Base-by-base conservation (phyloP, 1,140 invertebrate species). In the Notospermus geniculatus region DNA sequence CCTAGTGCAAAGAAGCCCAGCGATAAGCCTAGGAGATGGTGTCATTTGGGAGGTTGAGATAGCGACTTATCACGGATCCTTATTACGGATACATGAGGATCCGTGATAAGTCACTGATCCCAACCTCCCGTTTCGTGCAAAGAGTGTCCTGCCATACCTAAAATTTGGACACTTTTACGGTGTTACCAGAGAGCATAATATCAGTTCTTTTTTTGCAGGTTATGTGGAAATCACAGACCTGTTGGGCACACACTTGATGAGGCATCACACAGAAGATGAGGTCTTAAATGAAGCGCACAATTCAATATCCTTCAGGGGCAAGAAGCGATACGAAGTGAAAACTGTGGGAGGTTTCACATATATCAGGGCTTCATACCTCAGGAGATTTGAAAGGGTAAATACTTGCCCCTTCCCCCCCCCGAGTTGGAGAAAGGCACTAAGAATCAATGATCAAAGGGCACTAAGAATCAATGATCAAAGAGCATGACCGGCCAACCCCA, bases 371-470 rank as follows among this genome's bases (percentile, higher is more conserved):
- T 57, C 62, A 13, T 74, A 68, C 56, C 62, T 60, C 15, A 66
- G 70, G 29, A 70, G 63, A n/a, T 65, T 74, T 59, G 71, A 72
- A 65, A 62, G 64, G 60, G 72, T 71, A 64, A 45, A 25, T 54
- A 9, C 27, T 28, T 23, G 17, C 15, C n/a, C 29, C 29, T 11
- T 55, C 2, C 17, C 17, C 17, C 2, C 1, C 2, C 28, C 28
- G 1, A 15, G 15, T 54, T 22, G 2, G 19, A 54, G 28, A 17
- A 17, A 29, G 13, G 25, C 32, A 1, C n/a, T n/a, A n/a, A n/a
- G n/a, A n/a, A n/a, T n/a, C n/a, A n/a, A n/a, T n/a, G n/a, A n/a
- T n/a, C n/a, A n/a, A n/a, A n/a, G n/a, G n/a, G n/a, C n/a, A n/a
- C n/a, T n/a, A n/a, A n/a, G n/a, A n/a, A n/a, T n/a, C n/a, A n/a